Base-by-base conservation (phyloP, 2,113 vertebrate genomes). In the Eclectus roratus region DNA sequence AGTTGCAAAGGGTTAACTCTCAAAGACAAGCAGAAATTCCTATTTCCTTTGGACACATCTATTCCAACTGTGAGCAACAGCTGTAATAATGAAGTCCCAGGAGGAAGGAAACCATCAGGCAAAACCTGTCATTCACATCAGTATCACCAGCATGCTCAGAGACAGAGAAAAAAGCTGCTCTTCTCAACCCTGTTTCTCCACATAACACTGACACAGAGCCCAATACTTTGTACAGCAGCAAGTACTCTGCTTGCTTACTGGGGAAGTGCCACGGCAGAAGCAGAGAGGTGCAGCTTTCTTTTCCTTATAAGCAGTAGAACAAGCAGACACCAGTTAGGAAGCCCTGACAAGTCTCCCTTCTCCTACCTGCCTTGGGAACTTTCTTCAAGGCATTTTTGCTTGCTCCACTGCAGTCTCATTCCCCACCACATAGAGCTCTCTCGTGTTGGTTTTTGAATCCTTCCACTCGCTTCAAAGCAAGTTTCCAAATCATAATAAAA, bases 201-300 rank as follows among this genome's bases (percentile, higher is more conserved):
- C 11, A 0, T 31, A 66, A 0, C 19, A 6, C 39, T 24, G 41
- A n/a, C 35, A 52, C 7, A 27, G 66, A 64, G 53, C 1, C 61
- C 10, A 0, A 19, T 7, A 4, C 41, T 33, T 52, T 17, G 1
- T 1, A n/a, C 4, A 82, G 44, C 71, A 53, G 46, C 2, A 3
- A 74, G 17, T 0, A 23, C 27, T 20, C 28, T 7, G 0, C n/a
- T 64, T 2, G 0, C 50, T 80, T 6, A 1, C 4, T 73, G 17
- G 15, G 25, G 17, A 72, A 60, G 11, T 5, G 1, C 2, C 13
- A 3, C 49, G 72, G 37, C 39, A 76, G 7, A 28, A 71, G 10
- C 27, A 65, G 25, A 61, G 60, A 46, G 27, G n/a, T 1, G 0
- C 4, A 63, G 12, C 44, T 76, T 25, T 44, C 13, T 86, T 71